Conservation (phyloP, 2,113 vertebrate genomes). For the Forbesichthys agassizii region DNA sequence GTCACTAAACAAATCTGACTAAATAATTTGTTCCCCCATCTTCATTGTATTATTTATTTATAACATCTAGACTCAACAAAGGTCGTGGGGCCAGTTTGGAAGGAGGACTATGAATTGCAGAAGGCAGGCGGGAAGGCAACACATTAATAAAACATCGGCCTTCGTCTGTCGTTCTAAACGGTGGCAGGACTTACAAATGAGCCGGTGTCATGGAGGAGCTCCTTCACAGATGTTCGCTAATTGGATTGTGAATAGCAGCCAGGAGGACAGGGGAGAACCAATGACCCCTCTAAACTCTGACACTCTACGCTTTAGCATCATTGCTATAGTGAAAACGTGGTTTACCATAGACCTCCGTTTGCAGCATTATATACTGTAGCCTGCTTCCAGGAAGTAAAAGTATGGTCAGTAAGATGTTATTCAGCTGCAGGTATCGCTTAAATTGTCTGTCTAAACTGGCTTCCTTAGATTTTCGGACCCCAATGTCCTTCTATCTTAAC, state of each 20-base stretch:
- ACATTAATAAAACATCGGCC: conserved; percentile 49
- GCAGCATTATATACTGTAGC: neutral
- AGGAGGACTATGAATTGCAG: conserved; percentile 6
- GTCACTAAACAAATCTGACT: too few species aligned
- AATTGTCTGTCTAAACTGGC: too few species aligned
- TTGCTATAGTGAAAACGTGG: conserved; percentile 8
- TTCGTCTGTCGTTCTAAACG: conserved; percentile 23
- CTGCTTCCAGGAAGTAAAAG: neutral
- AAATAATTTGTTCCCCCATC: too few species aligned
- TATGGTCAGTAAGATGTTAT: too few species aligned
- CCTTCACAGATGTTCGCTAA: conserved; percentile 30
- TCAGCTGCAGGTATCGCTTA: too few species aligned
- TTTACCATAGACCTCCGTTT: conserved; percentile 1
- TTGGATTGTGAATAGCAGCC: conserved; percentile 52
- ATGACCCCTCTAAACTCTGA: conserved; percentile 23
- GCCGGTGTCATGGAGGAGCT: conserved; percentile 26
- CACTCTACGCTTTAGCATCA: conserved; percentile 8
- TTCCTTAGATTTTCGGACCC: too few species aligned
- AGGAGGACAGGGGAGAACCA: conserved; percentile 28
- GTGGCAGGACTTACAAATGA: conserved; percentile 42
- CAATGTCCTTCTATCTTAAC: too few species aligned
- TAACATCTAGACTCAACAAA: too few species aligned
- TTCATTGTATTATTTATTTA: too few species aligned
- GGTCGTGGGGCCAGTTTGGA: neutral
- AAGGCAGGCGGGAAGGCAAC: neutral